phyloP scores from a whole-genome alignment of 2,888 invertebrate species.

The Phasia obesa region DNA sequence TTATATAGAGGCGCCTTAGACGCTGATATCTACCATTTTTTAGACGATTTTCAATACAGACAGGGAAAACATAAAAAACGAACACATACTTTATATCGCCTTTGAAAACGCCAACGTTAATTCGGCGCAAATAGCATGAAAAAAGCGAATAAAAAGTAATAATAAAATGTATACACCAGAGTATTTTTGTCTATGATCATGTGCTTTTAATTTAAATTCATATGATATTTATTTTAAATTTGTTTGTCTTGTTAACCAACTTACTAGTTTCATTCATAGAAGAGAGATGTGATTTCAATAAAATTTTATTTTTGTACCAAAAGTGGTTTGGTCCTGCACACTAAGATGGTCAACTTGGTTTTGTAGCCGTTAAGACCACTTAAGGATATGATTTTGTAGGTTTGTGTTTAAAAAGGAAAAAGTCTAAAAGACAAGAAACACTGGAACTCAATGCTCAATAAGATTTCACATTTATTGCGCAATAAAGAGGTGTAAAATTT shows the following conservation, averaged over 20 bases:
- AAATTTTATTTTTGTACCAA: slow-evolving; percentile 37
- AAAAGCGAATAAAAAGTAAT: slow-evolving; percentile 6
- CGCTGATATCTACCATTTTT: slow-evolving; percentile 65
- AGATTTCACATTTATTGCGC: no score
- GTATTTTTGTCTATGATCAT: slow-evolving; percentile 20
- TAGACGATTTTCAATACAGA: slow-evolving; percentile 34
- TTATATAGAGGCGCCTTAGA: slow-evolving; percentile 64
- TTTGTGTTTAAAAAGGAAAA: no score
- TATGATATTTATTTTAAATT: slow-evolving; percentile 42
- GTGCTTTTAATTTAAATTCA: slow-evolving; percentile 63
- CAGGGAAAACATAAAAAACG: slow-evolving; percentile 20
- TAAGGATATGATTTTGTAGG: no score
- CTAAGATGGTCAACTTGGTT: slow-evolving; percentile 18
- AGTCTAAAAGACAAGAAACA: no score
- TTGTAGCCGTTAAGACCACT: no score
- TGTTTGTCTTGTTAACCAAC: slow-evolving; percentile 44
- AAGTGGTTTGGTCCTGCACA: slow-evolving; percentile 21
- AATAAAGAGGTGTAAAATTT: no score
- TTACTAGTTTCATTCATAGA: slow-evolving; percentile 57
- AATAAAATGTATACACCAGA: neutral
- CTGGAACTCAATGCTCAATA: no score
- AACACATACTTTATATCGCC: slow-evolving; percentile 45
- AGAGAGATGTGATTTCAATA: slow-evolving; percentile 58
- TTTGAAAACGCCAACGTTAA: slow-evolving; percentile 68
- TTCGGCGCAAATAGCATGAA: slow-evolving; percentile 52